phyloP scores from a whole-genome alignment of 2,888 invertebrate genomes.

The Podotricha telesiphe region DNA sequence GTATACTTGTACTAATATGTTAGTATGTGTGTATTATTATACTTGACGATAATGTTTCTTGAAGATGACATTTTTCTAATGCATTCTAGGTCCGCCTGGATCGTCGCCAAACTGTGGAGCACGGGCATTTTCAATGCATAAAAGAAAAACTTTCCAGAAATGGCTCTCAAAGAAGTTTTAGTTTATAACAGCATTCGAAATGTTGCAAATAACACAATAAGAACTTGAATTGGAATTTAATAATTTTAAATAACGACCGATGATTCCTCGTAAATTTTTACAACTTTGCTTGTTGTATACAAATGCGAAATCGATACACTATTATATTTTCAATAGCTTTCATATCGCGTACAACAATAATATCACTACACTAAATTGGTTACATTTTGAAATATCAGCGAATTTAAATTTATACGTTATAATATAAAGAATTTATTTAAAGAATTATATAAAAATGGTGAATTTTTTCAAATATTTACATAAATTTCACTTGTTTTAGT shows the following conservation, averaged over 20 bases:
- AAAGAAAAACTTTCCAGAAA: slow-evolving; percentile 25
- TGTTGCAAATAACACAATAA: slow-evolving; percentile 20
- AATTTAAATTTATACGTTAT: not conserved
- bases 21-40: not conserved
- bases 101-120: slow-evolving; percentile 22
- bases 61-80: slow-evolving; percentile 21
- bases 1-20: not conserved
- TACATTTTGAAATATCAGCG: not conserved
- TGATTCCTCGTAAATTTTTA: slow-evolving; percentile 41
- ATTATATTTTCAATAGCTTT: slow-evolving; percentile 33
- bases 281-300: slow-evolving; percentile 36
- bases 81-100: slow-evolving; percentile 16
- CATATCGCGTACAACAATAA: slow-evolving; percentile 24
- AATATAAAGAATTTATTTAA: no score
- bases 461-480: no score
- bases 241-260: slow-evolving; percentile 28
- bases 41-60: slow-evolving; percentile 12
- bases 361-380: slow-evolving; percentile 13
- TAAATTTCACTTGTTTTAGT: no score
- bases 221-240: slow-evolving; percentile 27
- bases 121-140: slow-evolving; percentile 26
- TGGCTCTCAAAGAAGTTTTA: slow-evolving; percentile 28
- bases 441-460: no score
- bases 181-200: slow-evolving; percentile 15
- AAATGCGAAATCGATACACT: slow-evolving; percentile 43